Conservation (phyloP, 2,797 vertebrate genomes). For the Diplodus puntazzo region DNA sequence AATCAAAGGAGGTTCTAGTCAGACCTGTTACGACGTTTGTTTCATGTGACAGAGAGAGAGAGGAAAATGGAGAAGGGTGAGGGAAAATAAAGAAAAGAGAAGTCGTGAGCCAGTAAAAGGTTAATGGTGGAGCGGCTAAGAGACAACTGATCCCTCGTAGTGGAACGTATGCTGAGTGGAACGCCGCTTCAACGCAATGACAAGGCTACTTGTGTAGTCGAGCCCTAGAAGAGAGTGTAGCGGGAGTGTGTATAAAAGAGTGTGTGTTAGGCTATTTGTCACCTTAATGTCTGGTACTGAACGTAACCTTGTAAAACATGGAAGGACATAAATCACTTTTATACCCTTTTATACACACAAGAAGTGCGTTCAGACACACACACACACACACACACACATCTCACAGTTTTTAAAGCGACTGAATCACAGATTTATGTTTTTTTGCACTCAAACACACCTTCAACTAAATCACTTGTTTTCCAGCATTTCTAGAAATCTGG, state of each 20-base stretch:
- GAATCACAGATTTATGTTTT: neutral
- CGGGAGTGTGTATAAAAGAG: neutral
- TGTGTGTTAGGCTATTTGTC: slow-evolving; percentile 6
- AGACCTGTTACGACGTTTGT: neutral
- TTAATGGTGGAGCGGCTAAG: slow-evolving; percentile 27
- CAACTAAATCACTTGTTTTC: neutral
- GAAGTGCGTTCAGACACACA: neutral
- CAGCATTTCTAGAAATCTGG: neutral
- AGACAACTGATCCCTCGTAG: slow-evolving; percentile 26
- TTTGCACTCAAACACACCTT: neutral
- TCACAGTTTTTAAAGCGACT: neutral
- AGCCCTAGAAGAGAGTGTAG: neutral
- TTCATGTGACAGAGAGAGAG: neutral
- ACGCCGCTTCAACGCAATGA: slow-evolving; percentile 28
- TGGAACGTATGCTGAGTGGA: too few species aligned
- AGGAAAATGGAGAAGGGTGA: neutral
- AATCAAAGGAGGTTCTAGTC: neutral
- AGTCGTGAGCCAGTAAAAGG: slow-evolving; percentile 18
- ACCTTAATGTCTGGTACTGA: slow-evolving; percentile 24
- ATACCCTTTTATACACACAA: neutral
- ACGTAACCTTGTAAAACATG: slow-evolving; percentile 35
- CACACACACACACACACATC: neutral
- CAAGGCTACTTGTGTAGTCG: slow-evolving; percentile 26
- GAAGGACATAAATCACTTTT: slow-evolving; percentile 9
- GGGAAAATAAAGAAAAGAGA: neutral